phyloP scores from a whole-genome alignment of 2,113 vertebrate species.

The Chamaetylas fuelleborni region DNA sequence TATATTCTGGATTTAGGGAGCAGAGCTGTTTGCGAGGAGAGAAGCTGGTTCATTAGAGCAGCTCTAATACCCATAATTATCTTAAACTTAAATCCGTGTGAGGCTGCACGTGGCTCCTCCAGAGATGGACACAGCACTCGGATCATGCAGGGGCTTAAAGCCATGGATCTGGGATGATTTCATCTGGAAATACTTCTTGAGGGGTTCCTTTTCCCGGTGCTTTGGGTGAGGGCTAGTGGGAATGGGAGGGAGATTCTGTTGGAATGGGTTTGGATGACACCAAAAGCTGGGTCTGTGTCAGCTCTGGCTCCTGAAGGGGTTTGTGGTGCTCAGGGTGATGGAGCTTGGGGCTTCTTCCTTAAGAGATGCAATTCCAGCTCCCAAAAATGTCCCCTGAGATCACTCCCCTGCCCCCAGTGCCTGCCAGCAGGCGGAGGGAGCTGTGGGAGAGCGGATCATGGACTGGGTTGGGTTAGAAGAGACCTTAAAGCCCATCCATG shows the following conservation, averaged over 20 bases:
- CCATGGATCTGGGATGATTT: background rate
- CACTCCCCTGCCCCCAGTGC: rapidly evolving
- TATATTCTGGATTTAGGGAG: background rate
- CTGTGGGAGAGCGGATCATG: background rate
- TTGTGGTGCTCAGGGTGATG: background rate
- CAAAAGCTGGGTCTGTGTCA: background rate
- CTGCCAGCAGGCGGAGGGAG: background rate
- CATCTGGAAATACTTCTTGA: background rate
- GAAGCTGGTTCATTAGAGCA: background rate
- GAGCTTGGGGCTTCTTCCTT: rapidly evolving
- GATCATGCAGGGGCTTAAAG: background rate
- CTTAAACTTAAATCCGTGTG: background rate
- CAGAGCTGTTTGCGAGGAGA: background rate
- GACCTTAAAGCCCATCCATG: background rate
- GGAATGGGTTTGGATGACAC: background rate
- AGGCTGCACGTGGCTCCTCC: background rate
- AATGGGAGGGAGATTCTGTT: background rate
- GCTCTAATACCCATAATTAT: background rate
- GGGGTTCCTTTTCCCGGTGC: background rate
- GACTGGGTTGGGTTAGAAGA: background rate
- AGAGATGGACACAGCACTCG: background rate
- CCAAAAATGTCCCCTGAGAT: background rate
- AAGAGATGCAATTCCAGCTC: background rate
- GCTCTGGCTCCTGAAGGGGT: background rate
- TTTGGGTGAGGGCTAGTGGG: background rate